Evolutionary conservation across 2,888 invertebrate species (phyloP).

Genomic region (Dasypolia templi): DNA sequence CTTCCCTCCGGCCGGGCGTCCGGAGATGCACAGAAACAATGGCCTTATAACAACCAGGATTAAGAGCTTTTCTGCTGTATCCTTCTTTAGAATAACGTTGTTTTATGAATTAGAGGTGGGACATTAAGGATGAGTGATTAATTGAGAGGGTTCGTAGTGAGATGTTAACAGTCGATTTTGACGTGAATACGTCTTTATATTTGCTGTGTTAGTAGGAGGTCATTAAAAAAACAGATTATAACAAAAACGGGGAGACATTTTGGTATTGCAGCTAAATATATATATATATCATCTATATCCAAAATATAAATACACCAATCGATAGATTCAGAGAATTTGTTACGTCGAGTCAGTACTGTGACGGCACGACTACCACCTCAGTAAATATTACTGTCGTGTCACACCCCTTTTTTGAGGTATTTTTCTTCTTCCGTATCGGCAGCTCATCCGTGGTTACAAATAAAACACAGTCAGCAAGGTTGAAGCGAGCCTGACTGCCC

Average conservation of each 20-base stretch:
- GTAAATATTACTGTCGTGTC: too few relatives aligned
- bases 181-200: too few relatives aligned
- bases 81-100: constrained; percentile 38
- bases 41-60: constrained; percentile 41
- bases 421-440: neutral
- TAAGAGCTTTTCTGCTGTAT: constrained; percentile 32
- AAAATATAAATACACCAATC: too few relatives aligned
- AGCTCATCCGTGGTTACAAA: neutral
- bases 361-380: too few relatives aligned
- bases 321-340: too few relatives aligned
- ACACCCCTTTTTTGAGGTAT: neutral
- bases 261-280: too few relatives aligned
- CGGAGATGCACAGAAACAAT: constrained; percentile 51
- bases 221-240: too few relatives aligned
- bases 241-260: too few relatives aligned
- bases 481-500: neutral
- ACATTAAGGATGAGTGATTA: constrained; percentile 34
- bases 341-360: too few relatives aligned
- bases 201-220: too few relatives aligned
- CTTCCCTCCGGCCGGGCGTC: constrained; percentile 10
- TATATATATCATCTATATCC: too few relatives aligned
- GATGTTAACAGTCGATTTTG: neutral
- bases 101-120: constrained; percentile 19
- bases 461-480: neutral
- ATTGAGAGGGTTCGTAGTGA: constrained; percentile 1